phyloP scores from a whole-genome alignment of 2,797 vertebrate species.

The Microtus californicus region DNA sequence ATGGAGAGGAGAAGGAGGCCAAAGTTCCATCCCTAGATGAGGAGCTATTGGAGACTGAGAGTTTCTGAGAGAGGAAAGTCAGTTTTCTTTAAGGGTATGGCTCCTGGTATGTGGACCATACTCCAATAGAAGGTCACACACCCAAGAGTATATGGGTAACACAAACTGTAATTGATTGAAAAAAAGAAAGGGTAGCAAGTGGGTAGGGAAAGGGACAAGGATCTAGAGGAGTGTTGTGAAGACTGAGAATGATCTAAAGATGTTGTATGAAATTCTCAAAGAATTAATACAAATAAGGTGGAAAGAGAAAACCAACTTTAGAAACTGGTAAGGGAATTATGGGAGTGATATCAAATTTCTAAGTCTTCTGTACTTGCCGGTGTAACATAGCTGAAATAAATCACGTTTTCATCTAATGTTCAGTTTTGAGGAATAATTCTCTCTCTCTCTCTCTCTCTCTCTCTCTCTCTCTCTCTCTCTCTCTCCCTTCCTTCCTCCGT shows the following conservation, averaged over 20 bases:
- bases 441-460: neutral
- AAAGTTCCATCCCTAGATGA: neutral
- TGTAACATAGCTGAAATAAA: slow-evolving; percentile 45
- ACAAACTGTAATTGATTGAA: neutral
- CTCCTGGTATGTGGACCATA: too few relatives aligned
- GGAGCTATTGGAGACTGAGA: neutral
- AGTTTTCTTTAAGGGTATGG: neutral
- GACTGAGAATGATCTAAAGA: neutral
- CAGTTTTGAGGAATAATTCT: slow-evolving; percentile 36
- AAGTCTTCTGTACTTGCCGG: slow-evolving; percentile 13
- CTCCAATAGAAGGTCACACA: neutral
- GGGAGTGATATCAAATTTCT: neutral
- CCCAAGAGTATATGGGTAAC: neutral
- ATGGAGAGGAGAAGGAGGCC: neutral
- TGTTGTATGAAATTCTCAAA: neutral
- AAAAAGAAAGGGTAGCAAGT: neutral
- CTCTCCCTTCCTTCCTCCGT: neutral
- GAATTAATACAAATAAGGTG: neutral
- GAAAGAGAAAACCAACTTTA: neutral
- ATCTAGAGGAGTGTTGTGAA: neutral
- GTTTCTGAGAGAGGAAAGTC: neutral
- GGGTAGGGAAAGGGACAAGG: neutral
- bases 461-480: too few relatives aligned
- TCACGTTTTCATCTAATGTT: neutral
- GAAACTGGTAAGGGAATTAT: neutral